Base-by-base conservation (phyloP, 2,113 vertebrate genomes). In the Piprites chloris region DNA sequence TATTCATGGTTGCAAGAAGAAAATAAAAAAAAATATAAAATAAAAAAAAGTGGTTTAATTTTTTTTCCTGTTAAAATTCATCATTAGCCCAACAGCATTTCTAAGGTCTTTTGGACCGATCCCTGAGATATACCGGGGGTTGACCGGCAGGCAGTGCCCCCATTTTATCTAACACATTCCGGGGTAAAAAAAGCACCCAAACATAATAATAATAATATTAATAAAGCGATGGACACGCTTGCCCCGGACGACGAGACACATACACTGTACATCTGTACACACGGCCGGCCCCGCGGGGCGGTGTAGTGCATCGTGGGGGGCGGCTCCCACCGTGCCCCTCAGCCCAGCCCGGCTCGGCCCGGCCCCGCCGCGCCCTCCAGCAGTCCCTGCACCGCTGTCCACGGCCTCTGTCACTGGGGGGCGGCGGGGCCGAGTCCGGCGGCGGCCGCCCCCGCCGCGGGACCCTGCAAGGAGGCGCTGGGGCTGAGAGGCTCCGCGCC, bases 401-500 rank as follows among this genome's bases (percentile, higher is more conserved):
- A 35, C 15, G 22, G 49, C 75, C 46, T 49, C 79, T 75, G 94
- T 96, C 95, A 84, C 83, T 80, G 88, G n/a, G 95, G 81, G 76
- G 95, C 94, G 71, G 95, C 52, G 59, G 98, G 89, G 28, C 96
- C 95, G 82, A 98, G 83, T 37, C 98, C 95, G 7, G 93, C 94
- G 10, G 92, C 81, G 9, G 90, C 61, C 1, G 93, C 91, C 47
- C 96, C 95, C 59, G 94, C 80, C 41, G 74, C 30, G n/a, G 98
- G 94, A 3, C 93, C 97, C 78, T 97, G 98, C 63, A 98, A 73
- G 6, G 98, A 94, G 73, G 96, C 84, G 39, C 97, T 93, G 3
- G 98, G 98, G 81, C 98, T 98, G 69, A 98, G 93, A 19, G 97
- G 93, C 88, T 98, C 98, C 0, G 96, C 95, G 85, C 92, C 32